These are phyloP conservation scores for Anastatus disparis DNA, from an alignment of 1,140 invertebrate species.

Conservation along the genomic window DNA sequence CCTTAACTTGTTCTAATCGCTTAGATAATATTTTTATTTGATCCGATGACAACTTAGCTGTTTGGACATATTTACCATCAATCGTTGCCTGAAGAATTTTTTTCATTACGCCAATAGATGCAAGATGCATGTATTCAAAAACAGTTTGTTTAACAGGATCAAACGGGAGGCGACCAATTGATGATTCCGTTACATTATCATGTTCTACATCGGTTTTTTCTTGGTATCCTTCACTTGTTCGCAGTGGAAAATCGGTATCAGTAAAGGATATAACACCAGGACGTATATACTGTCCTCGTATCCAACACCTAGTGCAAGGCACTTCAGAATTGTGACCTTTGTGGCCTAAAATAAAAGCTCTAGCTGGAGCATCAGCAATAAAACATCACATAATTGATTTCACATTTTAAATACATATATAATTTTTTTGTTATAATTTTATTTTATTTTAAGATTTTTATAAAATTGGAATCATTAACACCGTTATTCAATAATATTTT, in stretches of 20 bases:
- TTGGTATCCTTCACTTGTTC: neutral
- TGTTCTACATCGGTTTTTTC: neutral
- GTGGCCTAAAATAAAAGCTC: neutral
- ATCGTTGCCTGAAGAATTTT: slow-evolving; percentile 21
- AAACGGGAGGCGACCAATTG: neutral
- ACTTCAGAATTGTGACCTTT: neutral
- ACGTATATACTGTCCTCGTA: neutral
- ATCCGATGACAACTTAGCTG: slow-evolving; percentile 3
- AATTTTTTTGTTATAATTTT: too few species aligned
- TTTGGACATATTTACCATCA: too few species aligned
- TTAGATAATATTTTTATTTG: slow-evolving; percentile 14
- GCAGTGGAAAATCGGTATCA: neutral
- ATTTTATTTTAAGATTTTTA: too few species aligned
- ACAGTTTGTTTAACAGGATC: neutral
- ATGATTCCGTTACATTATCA: neutral
- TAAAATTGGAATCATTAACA: too few species aligned
- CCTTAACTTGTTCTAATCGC: slow-evolving; percentile 7
- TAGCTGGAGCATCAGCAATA: neutral
- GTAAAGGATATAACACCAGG: neutral
- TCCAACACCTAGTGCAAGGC: neutral
- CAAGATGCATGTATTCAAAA: neutral
- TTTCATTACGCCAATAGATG: neutral
- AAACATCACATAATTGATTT: too few species aligned
- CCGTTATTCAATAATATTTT: too few species aligned
- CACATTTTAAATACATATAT: too few species aligned